Evolutionary conservation across 2,113 vertebrate species (phyloP), one percentile per base, ranked within the genome.

Genomic region (Muntiacus muntjak): DNA sequence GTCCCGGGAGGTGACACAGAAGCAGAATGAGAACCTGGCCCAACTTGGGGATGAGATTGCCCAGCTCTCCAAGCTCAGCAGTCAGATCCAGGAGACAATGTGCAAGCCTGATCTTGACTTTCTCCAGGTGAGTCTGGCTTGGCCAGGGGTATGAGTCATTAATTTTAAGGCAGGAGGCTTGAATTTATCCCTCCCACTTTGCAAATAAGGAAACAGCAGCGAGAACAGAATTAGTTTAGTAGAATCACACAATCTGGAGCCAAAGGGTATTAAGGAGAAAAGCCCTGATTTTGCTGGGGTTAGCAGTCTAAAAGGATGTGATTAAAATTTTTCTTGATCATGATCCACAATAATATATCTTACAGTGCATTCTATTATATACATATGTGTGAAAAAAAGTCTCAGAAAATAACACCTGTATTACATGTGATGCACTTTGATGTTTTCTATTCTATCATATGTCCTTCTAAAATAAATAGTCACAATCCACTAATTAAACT

Each of bases 11-110:
- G 97, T 99, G 8, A 92, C 98, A 11, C 97, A 55, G 96, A 98
- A 98, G 85, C 99, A 99, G 97, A 98, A 99, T 0, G 98, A 99
- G 93, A 99, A 99, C 98, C 97, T 99, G 97, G 97, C 97, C 0
- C 98, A 98, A 40, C 98, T 99, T 12, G 98, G 98, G 82, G 93
- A 79, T 74, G 98, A 98, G 87, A 98, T 99, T 47, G 78, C 98
- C 0, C 98, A 98, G 21, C 99, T 99, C 85, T 98, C 98, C 94
- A 98, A 98, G 28, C 98, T 99, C 45, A 98, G 98, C 96, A 30
- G 97, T 0, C 98, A 99, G 96, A 97, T 99, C 89, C 98, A 99
- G 96, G 99, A 99, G 97, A 99, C 99, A 25, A 43, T 81, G 33
- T 97, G 97, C 64, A 99, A 99, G 89, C 98, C 99, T 6, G 89